phyloP scores from a whole-genome alignment of 2,797 vertebrate genomes.

The Poecilia velifera region DNA sequence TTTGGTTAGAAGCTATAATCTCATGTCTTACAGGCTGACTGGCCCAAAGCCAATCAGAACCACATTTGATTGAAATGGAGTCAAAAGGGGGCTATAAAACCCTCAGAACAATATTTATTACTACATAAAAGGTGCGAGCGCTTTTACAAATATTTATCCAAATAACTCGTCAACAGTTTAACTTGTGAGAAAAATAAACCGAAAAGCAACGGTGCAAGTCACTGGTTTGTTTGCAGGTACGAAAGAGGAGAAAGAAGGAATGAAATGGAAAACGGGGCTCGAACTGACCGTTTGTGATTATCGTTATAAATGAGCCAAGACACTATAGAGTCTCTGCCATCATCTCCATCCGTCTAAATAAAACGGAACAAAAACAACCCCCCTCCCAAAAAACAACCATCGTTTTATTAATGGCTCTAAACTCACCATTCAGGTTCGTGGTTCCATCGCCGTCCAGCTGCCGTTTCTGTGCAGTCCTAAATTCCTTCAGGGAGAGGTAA shows the following conservation, averaged over 20 bases:
- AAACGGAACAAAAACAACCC: not conserved
- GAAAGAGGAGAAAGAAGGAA: not conserved
- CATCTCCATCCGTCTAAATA: not conserved
- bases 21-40: not conserved
- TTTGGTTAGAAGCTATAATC: not conserved
- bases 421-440: slow-evolving; percentile 90
- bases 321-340: not conserved
- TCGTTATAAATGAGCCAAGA: not conserved
- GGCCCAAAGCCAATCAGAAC: not conserved
- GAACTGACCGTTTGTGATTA: not conserved
- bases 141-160: not conserved
- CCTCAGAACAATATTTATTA: not conserved
- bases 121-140: not conserved
- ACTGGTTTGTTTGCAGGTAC: no score
- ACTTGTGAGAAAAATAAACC: not conserved
- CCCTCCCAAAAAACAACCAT: no score
- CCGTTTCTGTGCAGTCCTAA: slow-evolving; percentile 97
- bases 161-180: not conserved
- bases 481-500: slow-evolving; percentile 98
- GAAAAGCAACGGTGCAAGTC: not conserved
- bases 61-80: not conserved
- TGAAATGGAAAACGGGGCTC: not conserved
- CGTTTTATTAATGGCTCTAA: not conserved
- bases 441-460: slow-evolving; percentile 90
- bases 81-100: not conserved